Percentiles rank a stretch among this genome's conserved stretches.
These are phyloP conservation scores for Anableps anableps DNA, from an alignment of 2,797 vertebrate species.

Conservation along the genomic window DNA sequence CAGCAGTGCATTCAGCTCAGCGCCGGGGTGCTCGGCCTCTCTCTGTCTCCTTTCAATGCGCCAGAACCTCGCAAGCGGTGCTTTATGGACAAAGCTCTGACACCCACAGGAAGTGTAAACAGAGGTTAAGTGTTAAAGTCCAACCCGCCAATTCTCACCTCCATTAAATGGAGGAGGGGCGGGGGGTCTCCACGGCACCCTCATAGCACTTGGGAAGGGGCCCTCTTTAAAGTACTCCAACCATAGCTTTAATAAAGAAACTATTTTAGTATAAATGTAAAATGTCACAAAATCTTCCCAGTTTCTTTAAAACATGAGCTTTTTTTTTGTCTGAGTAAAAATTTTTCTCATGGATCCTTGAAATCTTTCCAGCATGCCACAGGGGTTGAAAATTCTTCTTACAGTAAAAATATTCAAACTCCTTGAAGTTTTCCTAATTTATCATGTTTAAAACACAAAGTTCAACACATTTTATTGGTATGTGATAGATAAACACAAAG, in stretches of 20 bases:
- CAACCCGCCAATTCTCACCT: constrained; percentile 86
- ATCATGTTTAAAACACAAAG: background rate
- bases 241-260: constrained; percentile 39
- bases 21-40: constrained; percentile 36
- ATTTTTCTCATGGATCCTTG: background rate
- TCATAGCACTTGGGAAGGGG: constrained; percentile 67
- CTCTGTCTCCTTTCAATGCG: constrained; percentile 48
- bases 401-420: background rate
- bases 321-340: background rate
- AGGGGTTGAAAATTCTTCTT: background rate
- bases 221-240: constrained; percentile 22
- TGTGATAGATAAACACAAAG: background rate
- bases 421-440: background rate
- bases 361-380: background rate
- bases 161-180: constrained; percentile 75
- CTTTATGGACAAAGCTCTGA: constrained; percentile 73
- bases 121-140: constrained; percentile 84
- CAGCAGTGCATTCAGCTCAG: constrained; percentile 66
- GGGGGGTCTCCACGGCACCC: constrained; percentile 52
- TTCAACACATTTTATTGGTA: background rate
- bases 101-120: constrained; percentile 86
- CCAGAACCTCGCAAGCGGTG: constrained; percentile 30
- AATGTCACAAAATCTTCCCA: background rate
- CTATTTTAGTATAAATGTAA: background rate
- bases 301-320: background rate